phyloP scores from a whole-genome alignment of 2,113 vertebrate genomes.

The Podocnemis expansa region DNA sequence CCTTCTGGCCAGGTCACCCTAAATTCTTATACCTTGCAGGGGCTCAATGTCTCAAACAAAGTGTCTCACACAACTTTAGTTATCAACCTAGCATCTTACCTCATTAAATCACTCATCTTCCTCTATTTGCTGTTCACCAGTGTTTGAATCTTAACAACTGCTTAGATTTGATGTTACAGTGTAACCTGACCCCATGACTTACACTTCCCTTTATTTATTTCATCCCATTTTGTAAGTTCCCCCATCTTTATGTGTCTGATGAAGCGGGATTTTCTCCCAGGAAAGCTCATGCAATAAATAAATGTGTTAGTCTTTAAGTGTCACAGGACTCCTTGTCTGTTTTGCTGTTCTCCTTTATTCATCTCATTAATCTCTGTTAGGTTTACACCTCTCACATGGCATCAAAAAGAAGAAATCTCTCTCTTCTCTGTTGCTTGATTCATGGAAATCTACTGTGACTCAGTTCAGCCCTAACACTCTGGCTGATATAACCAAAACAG shows the following conservation, averaged over 20 bases:
- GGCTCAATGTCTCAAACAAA: neutral
- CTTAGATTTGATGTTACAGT: too few relatives aligned
- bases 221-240: too few relatives aligned
- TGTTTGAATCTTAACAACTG: too few relatives aligned
- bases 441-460: neutral
- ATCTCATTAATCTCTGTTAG: neutral
- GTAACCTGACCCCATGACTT: too few relatives aligned
- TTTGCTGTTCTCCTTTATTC: neutral
- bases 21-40: neutral
- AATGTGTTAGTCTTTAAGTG: too few relatives aligned
- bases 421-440: neutral
- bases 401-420: neutral
- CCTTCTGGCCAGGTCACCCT: neutral
- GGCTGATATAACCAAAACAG: neutral
- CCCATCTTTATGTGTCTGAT: too few relatives aligned
- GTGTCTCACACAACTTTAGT: neutral
- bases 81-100: neutral
- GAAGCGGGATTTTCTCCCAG: too few relatives aligned
- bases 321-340: too few relatives aligned
- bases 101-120: too few relatives aligned
- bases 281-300: too few relatives aligned
- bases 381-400: neutral
- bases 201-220: too few relatives aligned
- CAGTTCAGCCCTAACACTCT: neutral
- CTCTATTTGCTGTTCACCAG: too few relatives aligned